Evolutionary conservation across 2,797 vertebrate genomes (phyloP).

Genomic region (Mormyrus proboscirostris): DNA sequence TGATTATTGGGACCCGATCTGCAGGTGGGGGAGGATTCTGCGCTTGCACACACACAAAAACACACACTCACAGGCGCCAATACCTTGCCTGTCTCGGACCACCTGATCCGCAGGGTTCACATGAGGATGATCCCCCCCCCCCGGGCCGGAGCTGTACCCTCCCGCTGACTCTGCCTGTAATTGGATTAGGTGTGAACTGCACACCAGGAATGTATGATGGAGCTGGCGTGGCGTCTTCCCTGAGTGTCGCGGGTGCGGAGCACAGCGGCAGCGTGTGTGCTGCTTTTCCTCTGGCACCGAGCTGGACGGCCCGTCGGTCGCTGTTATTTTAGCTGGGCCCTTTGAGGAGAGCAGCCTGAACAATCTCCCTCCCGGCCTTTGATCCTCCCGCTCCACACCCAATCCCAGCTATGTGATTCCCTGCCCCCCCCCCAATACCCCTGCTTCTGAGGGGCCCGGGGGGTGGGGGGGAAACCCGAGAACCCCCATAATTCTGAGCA

Average conservation of each 20-base stretch:
- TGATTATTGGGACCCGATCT: background rate
- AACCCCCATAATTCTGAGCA: conserved; percentile 57
- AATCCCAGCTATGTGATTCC: conserved; percentile 43
- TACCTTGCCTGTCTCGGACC: background rate
- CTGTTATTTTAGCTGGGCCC: conserved; percentile 50
- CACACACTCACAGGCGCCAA: background rate
- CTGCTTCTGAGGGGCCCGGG: conserved; percentile 45
- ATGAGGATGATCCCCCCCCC: conserved; percentile 30
- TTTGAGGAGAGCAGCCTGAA: conserved; percentile 50
- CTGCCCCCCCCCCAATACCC: conserved; percentile 31
- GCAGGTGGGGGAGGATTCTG: background rate
- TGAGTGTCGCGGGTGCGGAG: conserved; percentile 19
- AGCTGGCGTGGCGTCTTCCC: conserved; percentile 6
- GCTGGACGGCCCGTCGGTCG: conserved; percentile 25
- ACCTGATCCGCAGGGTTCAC: conserved; percentile 28
- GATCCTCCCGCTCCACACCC: conserved; percentile 33
- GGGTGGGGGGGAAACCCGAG: conserved; percentile 52
- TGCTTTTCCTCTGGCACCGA: conserved; percentile 35
- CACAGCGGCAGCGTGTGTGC: background rate
- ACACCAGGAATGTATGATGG: conserved; percentile 15
- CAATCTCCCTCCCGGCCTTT: conserved; percentile 41
- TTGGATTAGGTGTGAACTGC: conserved; percentile 40
- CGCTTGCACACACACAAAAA: background rate
- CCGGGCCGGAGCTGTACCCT: conserved; percentile 33
- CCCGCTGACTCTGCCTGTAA: conserved; percentile 42